Evolutionary conservation across 2,113 vertebrate species (phyloP).

Genomic region (Periophthalmus modestus): DNA sequence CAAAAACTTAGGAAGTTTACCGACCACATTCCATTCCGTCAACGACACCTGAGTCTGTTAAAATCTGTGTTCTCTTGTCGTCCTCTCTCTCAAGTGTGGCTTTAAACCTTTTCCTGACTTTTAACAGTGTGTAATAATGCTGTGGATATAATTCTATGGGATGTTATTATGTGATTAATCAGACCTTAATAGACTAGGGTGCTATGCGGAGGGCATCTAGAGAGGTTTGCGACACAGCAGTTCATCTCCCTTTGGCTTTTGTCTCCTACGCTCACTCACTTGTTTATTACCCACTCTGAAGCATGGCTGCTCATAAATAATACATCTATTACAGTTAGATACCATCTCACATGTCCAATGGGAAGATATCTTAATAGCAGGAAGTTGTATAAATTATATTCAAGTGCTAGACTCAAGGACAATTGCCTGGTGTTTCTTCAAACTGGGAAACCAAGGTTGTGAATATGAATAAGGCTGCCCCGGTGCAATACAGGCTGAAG

Average conservation of each 20-base stretch:
- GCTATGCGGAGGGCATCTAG: conserved; percentile 22
- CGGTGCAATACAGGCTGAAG: not conserved
- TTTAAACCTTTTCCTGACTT: conserved; percentile 12
- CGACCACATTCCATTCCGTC: not conserved
- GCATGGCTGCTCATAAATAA: conserved; percentile 49
- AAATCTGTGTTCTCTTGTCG: not conserved
- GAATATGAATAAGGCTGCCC: conserved; percentile 16
- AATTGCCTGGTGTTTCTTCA: conserved; percentile 43
- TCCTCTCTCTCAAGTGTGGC: conserved; percentile 1
- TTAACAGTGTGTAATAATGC: conserved; percentile 39
- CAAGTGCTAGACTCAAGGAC: conserved; percentile 49
- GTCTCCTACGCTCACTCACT: conserved; percentile 35
- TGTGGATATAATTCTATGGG: conserved; percentile 37
- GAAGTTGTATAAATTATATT: conserved; percentile 47
- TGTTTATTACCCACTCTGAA: conserved; percentile 59
- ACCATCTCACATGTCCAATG: conserved; percentile 36
- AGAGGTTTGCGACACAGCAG: conserved; percentile 12
- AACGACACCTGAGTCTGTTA: not conserved
- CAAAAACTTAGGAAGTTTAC: not conserved
- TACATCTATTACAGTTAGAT: conserved; percentile 42
- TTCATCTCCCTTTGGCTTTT: conserved; percentile 40
- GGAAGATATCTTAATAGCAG: conserved; percentile 47
- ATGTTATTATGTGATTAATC: conserved; percentile 60
- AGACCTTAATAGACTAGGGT: conserved; percentile 45
- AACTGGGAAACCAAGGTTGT: conserved; percentile 18